Base-by-base conservation (phyloP, 2,113 vertebrate species). In the Eublepharis macularius region DNA sequence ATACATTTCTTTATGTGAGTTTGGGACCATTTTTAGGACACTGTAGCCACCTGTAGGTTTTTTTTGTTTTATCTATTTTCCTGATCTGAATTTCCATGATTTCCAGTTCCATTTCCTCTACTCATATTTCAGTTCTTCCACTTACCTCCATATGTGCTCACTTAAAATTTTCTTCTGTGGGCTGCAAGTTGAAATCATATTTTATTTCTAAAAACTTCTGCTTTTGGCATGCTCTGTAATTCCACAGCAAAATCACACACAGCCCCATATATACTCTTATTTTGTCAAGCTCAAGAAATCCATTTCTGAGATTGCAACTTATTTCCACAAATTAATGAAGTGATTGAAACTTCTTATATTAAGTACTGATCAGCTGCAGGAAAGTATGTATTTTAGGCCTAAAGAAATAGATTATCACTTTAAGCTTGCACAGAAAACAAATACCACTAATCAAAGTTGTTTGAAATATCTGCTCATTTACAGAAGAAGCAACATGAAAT, bases 401-500 rank as follows among this genome's bases (percentile, higher is more conserved):
- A 80, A 68, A 76, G 57, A 90, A 93, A 87, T 39, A 76, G 2
- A 69, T 78, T 39, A 66, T 45, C 43, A 49, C 34, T 81, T 90
- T 32, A 87, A 41, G 32, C 49, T 80, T 86, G 4, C 29, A 81
- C 47, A 90, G 81, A 92, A 80, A 1, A 90, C 11, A 0, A 78
- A 83, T 88, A 66, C 45, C 63, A 3, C 4, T 89, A 82, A 88
- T 87, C 81, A 70, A 87, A 85, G 86, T 81, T 79, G 76, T 87
- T 85, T 88, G 72, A 36, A 91, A 70, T 84, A 91, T 34, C 63
- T 85, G 77, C 84, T 82, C 45, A 76, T 91, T 85, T 92, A 86
- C 3, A 43, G 29, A 80, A 80, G 88, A 57, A 60, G 57, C n/a
- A 83, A 19, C 68, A 86, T 76, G 75, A 78, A 91, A 90, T 77